Percentiles rank a stretch among this genome's conserved stretches.
These are phyloP conservation scores for Clarias gariepinus DNA, from an alignment of 2,113 vertebrate genomes.

Conservation along the genomic window DNA sequence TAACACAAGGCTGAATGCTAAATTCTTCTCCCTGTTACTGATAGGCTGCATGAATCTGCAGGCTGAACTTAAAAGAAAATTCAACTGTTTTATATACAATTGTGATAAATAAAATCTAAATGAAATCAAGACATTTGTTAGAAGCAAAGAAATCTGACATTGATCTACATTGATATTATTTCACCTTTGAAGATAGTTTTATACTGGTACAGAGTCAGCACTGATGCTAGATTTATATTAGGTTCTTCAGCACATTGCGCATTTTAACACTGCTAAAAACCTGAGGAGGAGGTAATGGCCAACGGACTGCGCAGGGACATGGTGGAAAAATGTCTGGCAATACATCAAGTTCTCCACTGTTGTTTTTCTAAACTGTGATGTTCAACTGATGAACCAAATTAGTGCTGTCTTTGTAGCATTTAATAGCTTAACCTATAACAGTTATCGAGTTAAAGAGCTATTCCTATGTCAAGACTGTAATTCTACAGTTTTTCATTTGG, in stretches of 20 bases:
- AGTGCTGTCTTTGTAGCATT: not conserved
- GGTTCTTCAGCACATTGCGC: slow-evolving; percentile 63
- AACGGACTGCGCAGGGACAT: slow-evolving; percentile 43
- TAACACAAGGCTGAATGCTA: too few species aligned
- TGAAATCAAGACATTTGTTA: too few species aligned
- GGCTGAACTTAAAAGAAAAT: not conserved
- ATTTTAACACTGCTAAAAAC: slow-evolving; percentile 66
- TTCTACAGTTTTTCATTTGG: slow-evolving; percentile 54
- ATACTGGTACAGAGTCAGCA: slow-evolving; percentile 72
- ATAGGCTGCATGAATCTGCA: not conserved
- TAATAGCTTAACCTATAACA: slow-evolving; percentile 9
- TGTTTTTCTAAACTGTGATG: not conserved
- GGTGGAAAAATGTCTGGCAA: slow-evolving; percentile 49
- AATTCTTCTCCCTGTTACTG: not conserved
- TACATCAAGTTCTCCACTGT: slow-evolving; percentile 26
- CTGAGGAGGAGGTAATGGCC: slow-evolving; percentile 45
- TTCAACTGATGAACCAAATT: slow-evolving; percentile 1
- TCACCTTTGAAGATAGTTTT: slow-evolving; percentile 49
- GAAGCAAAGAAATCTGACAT: too few species aligned
- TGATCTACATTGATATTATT: too few species aligned
- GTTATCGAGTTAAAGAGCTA: not conserved
- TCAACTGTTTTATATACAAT: not conserved
- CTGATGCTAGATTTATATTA: slow-evolving; percentile 69
- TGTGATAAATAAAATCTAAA: too few species aligned
- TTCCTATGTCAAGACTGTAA: not conserved